phyloP scores from a whole-genome alignment of 2,888 invertebrate species.

The Torymus tubicola region DNA sequence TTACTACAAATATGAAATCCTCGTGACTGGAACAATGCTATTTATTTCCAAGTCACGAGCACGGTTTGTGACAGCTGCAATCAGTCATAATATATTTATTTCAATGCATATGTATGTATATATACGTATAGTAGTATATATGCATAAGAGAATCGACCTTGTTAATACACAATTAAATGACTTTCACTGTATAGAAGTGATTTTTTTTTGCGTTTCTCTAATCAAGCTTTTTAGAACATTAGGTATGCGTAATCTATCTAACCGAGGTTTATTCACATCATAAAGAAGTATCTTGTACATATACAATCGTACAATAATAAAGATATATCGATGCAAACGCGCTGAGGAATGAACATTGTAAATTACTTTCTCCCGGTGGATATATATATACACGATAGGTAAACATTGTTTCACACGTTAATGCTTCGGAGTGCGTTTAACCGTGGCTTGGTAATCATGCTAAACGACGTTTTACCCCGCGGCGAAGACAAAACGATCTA shows the following conservation, averaged over 20 bases:
- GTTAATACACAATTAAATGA: too few species aligned
- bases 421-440: constrained; percentile 40
- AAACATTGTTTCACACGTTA: constrained; percentile 29
- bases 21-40: constrained; percentile 41
- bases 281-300: too few species aligned
- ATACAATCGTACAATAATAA: too few species aligned
- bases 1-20: background rate
- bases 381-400: background rate
- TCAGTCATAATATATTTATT: constrained; percentile 37
- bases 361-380: constrained; percentile 12
- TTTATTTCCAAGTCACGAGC: constrained; percentile 48
- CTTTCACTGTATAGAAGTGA: too few species aligned
- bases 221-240: too few species aligned
- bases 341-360: constrained; percentile 8
- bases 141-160: background rate
- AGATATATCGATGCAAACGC: too few species aligned
- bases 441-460: constrained; percentile 32
- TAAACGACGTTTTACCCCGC: constrained; percentile 6
- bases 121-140: constrained; percentile 18
- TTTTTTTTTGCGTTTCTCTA: too few species aligned
- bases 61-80: constrained; percentile 12
- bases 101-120: background rate
- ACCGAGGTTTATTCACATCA: too few species aligned
- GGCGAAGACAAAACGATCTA: background rate
- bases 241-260: too few species aligned